A percentile compares a stretch with the other conserved stretches of the same genome.
Conservation (phyloP, 2,113 vertebrate species). For the Hydrochoerus hydrochaeris region DNA sequence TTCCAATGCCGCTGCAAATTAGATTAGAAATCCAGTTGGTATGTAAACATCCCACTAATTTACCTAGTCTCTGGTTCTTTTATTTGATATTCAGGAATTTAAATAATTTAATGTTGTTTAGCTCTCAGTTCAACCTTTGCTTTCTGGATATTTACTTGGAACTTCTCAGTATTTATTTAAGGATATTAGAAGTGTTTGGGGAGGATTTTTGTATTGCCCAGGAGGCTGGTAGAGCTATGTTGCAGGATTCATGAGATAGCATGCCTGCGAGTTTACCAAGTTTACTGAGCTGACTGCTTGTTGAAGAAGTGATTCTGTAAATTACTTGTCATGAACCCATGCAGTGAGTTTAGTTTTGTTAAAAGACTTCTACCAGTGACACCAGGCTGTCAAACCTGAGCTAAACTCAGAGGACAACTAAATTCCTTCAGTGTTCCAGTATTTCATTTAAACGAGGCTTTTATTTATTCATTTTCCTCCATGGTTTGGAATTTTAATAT, state of each 20-base stretch:
- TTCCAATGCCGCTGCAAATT: slow-evolving; percentile 73
- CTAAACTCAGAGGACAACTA: neutral
- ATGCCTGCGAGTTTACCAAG: slow-evolving; percentile 4
- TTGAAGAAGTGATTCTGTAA: neutral
- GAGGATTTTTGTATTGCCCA: slow-evolving; percentile 53
- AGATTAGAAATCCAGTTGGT: slow-evolving; percentile 73
- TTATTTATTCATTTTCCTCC: neutral
- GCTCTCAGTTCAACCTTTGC: slow-evolving; percentile 73
- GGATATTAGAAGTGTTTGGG: slow-evolving; percentile 70
- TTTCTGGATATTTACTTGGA: slow-evolving; percentile 77
- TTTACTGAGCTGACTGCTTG: neutral
- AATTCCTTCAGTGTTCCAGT: neutral
- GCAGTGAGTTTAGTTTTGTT: neutral
- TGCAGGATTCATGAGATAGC: slow-evolving; percentile 53
- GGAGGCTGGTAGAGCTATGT: slow-evolving; percentile 48
- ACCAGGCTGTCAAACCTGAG: neutral
- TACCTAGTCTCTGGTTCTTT: slow-evolving; percentile 73
- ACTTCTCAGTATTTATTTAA: slow-evolving; percentile 75
- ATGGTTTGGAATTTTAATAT: neutral
- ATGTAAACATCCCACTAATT: slow-evolving; percentile 74
- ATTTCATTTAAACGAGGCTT: neutral
- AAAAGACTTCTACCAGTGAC: neutral
- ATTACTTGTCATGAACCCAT: neutral
- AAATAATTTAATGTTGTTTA: slow-evolving; percentile 78
- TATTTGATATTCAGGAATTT: slow-evolving; percentile 77